Percentiles rank a stretch among this genome's conserved stretches.
Conservation (phyloP, 2,888 invertebrate species). For the Pedicia rivosa region DNA sequence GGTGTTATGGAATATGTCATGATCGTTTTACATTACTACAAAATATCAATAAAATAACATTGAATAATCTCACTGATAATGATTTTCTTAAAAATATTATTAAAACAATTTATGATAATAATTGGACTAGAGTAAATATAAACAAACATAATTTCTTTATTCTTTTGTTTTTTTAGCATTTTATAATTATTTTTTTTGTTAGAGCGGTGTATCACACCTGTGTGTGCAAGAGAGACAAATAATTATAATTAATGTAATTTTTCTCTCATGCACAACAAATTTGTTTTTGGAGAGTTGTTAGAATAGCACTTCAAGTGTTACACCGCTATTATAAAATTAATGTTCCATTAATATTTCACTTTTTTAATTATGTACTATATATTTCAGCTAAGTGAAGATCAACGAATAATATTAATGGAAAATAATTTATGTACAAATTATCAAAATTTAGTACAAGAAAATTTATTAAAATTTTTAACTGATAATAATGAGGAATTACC, state of each 20-base stretch:
- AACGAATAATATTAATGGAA: background rate
- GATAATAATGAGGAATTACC: background rate
- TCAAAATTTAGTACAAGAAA: background rate
- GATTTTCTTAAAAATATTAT: background rate
- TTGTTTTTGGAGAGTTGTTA: no score
- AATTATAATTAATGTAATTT: no score
- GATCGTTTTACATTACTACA: constrained; percentile 34
- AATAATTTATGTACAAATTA: background rate
- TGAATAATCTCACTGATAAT: background rate
- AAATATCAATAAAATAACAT: background rate
- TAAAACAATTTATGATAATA: background rate
- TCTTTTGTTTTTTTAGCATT: no score
- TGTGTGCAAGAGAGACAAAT: no score
- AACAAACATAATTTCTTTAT: no score
- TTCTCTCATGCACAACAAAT: no score
- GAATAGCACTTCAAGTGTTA: no score
- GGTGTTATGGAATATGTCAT: constrained; percentile 49
- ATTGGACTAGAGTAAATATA: background rate
- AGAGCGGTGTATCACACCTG: no score
- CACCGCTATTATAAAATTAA: no score
- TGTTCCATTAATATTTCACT: background rate
- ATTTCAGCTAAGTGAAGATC: background rate
- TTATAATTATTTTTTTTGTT: no score
- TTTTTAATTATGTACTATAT: background rate
- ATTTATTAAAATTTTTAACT: background rate